A percentile compares a stretch with the other conserved stretches of the same genome.
These are phyloP conservation scores for Strix occidentalis DNA, from an alignment of 2,797 vertebrate genomes.

Conservation along the genomic window DNA sequence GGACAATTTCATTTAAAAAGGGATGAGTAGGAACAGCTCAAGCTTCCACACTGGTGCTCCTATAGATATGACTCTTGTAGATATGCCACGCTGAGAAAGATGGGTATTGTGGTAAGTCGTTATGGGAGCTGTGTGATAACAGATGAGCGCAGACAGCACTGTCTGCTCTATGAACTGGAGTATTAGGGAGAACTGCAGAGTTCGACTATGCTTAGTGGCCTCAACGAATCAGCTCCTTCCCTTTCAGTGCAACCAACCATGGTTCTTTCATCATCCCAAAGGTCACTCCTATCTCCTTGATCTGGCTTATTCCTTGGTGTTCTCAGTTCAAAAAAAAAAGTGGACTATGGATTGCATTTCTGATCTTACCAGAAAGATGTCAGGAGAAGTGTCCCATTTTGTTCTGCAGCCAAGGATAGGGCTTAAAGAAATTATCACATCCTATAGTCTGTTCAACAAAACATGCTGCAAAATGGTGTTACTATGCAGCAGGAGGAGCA, in stretches of 20 bases:
- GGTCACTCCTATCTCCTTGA: background rate
- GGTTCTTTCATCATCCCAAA: background rate
- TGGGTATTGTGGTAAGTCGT: accelerated
- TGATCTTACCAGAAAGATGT: background rate
- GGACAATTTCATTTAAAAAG: background rate
- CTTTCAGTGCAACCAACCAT: background rate
- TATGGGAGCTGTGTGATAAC: background rate
- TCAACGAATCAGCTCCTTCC: background rate
- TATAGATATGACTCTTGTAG: background rate
- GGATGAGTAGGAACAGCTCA: background rate
- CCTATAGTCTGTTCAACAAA: background rate
- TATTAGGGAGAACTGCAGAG: background rate
- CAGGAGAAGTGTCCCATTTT: background rate
- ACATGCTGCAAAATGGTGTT: background rate
- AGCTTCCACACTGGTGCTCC: background rate
- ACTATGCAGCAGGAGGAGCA: background rate
- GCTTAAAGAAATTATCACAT: background rate
- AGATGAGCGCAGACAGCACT: background rate
- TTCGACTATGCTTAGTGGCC: background rate
- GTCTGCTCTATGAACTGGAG: background rate
- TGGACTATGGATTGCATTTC: background rate
- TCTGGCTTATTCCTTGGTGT: background rate
- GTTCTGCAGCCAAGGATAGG: background rate
- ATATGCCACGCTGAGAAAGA: background rate
- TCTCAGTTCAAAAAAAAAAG: background rate